Evolutionary conservation across 2,888 invertebrate species (phyloP).

Genomic region (Oscheius sp.): DNA sequence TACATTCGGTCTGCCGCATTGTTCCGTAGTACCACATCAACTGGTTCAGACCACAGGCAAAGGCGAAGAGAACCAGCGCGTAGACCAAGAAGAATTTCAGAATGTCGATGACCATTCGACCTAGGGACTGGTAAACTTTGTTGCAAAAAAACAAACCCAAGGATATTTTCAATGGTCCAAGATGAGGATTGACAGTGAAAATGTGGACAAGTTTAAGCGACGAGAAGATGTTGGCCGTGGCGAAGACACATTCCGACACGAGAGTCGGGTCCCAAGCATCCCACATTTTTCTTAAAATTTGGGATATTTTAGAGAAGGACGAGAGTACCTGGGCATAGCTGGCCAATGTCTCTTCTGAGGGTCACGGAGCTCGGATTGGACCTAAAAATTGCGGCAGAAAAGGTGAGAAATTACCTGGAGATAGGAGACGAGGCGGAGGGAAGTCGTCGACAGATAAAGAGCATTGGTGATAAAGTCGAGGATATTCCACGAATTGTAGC

Average conservation of each 20-base stretch:
- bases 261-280: constrained; percentile 98
- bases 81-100: constrained; percentile 93
- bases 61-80: constrained; percentile 87
- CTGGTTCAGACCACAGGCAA: constrained; percentile 91
- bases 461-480: constrained; percentile 98
- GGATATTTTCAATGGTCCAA: constrained; percentile 91
- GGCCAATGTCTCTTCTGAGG: constrained; percentile 23
- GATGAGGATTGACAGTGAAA: constrained; percentile 91
- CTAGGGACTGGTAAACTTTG: too few relatives aligned
- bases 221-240: constrained; percentile 96
- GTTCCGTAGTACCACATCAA: constrained; percentile 82
- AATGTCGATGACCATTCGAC: constrained; percentile 82
- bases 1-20: constrained; percentile 42
- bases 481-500: constrained; percentile 99
- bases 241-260: constrained; percentile 94
- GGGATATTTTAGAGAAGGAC: not conserved
- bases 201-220: constrained; percentile 90
- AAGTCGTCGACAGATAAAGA: constrained; percentile 94
- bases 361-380: constrained; percentile 40
- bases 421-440: constrained; percentile 91
- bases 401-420: constrained; percentile 80
- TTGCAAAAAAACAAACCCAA: constrained; percentile 78
- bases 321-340: constrained; percentile 10
- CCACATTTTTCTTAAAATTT: constrained; percentile 81
- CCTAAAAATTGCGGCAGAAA: constrained; percentile 84